phyloP scores from a whole-genome alignment of 2,888 invertebrate species.

The Chelonus formosanus region DNA sequence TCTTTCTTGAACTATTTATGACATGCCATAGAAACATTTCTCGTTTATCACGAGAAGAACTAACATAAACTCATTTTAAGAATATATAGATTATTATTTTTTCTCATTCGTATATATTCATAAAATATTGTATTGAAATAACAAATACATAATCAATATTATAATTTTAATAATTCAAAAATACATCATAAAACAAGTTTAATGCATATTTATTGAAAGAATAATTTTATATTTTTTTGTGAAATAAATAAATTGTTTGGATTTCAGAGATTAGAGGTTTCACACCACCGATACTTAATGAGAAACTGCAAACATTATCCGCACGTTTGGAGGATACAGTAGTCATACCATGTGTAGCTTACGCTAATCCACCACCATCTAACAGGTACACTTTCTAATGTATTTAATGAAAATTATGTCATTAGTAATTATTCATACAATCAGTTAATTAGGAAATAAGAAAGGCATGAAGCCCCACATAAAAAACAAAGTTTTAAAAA shows the following conservation, averaged over 20 bases:
- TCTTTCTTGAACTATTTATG: slow-evolving; percentile 53
- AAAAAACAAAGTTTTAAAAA: too few relatives aligned
- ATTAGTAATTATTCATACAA: too few relatives aligned
- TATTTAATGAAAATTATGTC: too few relatives aligned
- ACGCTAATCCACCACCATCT: slow-evolving; percentile 70
- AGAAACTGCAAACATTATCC: slow-evolving; percentile 66
- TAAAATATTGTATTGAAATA: too few relatives aligned
- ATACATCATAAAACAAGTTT: too few relatives aligned
- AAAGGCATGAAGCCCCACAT: too few relatives aligned
- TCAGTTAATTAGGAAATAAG: too few relatives aligned
- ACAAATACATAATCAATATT: too few relatives aligned
- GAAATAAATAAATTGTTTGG: not conserved
- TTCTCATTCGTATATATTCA: slow-evolving; percentile 7
- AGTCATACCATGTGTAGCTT: slow-evolving; percentile 72
- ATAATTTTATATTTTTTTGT: not conserved
- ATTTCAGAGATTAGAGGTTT: slow-evolving; percentile 68
- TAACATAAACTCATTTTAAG: slow-evolving; percentile 48
- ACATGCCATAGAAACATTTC: slow-evolving; percentile 56
- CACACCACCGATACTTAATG: slow-evolving; percentile 70
- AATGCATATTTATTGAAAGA: too few relatives aligned
- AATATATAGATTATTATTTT: slow-evolving; percentile 25
- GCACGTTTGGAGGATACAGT: slow-evolving; percentile 68
- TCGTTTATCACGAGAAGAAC: slow-evolving; percentile 54
- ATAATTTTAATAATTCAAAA: too few relatives aligned
- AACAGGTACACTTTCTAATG: slow-evolving; percentile 65